Evolutionary conservation across 2,113 vertebrate genomes (phyloP), one percentile per base, ranked within the genome.

Genomic region (Austrofundulus limnaeus): DNA sequence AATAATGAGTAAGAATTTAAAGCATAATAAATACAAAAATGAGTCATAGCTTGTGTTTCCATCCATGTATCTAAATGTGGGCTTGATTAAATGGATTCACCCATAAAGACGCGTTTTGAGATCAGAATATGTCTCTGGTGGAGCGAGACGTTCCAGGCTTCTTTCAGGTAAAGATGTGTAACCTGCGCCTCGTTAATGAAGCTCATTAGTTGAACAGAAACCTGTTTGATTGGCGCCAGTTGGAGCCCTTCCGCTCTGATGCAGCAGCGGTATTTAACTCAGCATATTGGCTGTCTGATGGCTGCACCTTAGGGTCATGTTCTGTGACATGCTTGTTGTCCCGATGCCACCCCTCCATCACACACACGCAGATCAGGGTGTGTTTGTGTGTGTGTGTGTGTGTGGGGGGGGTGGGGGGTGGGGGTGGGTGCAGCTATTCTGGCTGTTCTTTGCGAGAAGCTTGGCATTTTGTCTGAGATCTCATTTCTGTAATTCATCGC

Each of bases 401-500:
- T 87, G 61, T 58, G 84, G 65, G 89, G 2, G 31, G 31, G 31
- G 5, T 34, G 1, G 8, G 31, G 31, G 9, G 5, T 5, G 31
- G 91, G 78, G 67, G 61, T 46, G 78, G 67, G 61, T 46, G 39
- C 72, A 75, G 74, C 75, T 81, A 67, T 80, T 80, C 80, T 84
- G 66, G 24, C 64, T 49, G 77, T 81, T 79, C 83, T 85, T 81
- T 83, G 81, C 71, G 81, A 86, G n/a, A 87, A 88, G 85, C 89
- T 87, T 91, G 91, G 90, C 89, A 91, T 90, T n/a, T 88, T 87
- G 85, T 84, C 81, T 84, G 75, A 87, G 85, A 89, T 90, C 89
- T 91, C 85, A 89, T 91, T 92, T 92, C 88, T 88, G 85, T 91
- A 89, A 92, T 92, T 90, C 90, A 91, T 89, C 73, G 80, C 61